Evolutionary conservation across 2,797 vertebrate species (phyloP).

Genomic region (Pteropus rufus): DNA sequence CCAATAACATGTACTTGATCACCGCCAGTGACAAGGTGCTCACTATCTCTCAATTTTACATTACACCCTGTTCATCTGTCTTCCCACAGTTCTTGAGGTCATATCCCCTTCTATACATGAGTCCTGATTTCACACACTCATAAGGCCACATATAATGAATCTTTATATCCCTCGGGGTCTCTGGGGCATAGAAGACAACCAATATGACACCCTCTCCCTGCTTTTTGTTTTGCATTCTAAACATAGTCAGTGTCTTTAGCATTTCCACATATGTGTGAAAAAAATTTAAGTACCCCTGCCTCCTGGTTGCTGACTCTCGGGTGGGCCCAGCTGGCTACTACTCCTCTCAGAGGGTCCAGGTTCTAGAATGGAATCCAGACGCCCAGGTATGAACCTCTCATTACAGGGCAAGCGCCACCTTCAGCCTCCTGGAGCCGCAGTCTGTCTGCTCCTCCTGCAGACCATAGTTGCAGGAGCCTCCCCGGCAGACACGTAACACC

Average conservation of each 20-base stretch:
- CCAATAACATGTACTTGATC: neutral
- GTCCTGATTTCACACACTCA: neutral
- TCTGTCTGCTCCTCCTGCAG: neutral
- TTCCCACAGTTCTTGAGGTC: neutral
- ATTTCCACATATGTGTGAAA: neutral
- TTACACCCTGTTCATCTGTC: neutral
- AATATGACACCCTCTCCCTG: neutral
- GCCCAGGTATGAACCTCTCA: neutral
- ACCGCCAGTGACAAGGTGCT: neutral
- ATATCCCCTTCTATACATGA: neutral
- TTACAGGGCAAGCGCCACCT: neutral
- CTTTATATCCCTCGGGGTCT: neutral
- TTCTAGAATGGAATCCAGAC: neutral
- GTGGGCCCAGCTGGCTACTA: neutral
- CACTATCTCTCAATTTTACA: neutral
- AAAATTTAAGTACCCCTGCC: neutral
- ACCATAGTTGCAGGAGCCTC: neutral
- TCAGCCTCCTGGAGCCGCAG: accelerated
- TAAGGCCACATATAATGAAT: no score
- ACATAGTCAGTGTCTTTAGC: neutral
- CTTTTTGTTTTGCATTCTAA: neutral
- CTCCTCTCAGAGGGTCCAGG: neutral
- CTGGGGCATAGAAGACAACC: neutral
- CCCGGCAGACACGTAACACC: neutral
- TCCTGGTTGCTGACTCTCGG: neutral